Conservation (phyloP, 2,797 vertebrate genomes). For the Myiotriccus ornatus region DNA sequence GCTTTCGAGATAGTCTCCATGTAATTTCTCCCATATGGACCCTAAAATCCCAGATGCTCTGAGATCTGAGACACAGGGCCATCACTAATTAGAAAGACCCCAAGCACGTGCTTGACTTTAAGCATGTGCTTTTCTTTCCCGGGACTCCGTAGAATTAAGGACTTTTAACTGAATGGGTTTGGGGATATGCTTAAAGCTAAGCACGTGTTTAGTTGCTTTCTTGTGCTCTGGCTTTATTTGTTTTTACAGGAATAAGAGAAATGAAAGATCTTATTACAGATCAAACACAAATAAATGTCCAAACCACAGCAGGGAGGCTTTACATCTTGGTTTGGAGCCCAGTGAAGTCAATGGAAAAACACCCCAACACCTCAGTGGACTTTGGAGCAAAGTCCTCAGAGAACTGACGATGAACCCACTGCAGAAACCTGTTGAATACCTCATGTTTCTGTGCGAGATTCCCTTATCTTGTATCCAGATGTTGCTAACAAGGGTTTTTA, state of each 20-base stretch:
- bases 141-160: background rate
- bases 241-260: conserved; percentile 59
- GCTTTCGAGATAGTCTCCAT: background rate
- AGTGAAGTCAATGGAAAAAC: conserved; percentile 58
- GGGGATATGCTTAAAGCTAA: conserved; percentile 39
- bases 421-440: conserved; percentile 38
- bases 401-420: background rate
- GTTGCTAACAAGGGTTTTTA: conserved; percentile 62
- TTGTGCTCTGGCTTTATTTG: conserved; percentile 40
- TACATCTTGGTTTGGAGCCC: conserved; percentile 52
- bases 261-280: conserved; percentile 57
- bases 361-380: conserved; percentile 36
- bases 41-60: conserved; percentile 33
- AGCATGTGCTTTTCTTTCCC: conserved; percentile 8
- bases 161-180: conserved; percentile 7
- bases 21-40: conserved; percentile 35
- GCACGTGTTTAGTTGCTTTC: conserved; percentile 49
- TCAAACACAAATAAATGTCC: conserved; percentile 56
- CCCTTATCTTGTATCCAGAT: conserved; percentile 59
- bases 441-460: conserved; percentile 47
- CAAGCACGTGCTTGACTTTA: conserved; percentile 53
- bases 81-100: conserved; percentile 59
- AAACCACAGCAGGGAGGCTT: conserved; percentile 54
- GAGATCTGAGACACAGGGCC: conserved; percentile 30
- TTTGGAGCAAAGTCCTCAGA: conserved; percentile 16